Base-by-base conservation (phyloP, 2,888 invertebrate species). In the Chloroclysta siterata region DNA sequence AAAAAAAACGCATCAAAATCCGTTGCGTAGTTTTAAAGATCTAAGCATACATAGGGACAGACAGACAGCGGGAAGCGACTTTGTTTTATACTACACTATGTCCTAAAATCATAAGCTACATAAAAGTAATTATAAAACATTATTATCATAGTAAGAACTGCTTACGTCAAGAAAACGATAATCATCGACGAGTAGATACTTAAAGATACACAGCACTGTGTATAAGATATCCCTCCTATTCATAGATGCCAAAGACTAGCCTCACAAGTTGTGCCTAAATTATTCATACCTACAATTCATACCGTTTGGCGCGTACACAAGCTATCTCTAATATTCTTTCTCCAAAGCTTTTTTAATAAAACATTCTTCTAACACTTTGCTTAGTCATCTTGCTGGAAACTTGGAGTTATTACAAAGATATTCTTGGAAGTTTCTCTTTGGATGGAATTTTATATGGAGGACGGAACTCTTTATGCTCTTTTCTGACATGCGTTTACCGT, bases 351-450 rank as follows among this genome's bases (percentile, higher is more conserved):
- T 65, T 63, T 61, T 65, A 65, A 61, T 65, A 65, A 58, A 65
- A 61, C 47, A 55, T 62, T 65, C 65, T 61, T 65, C 54, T 53
- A 57, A 61, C 57, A 57, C 52, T 60, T 47, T 63, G 65, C 60
- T 52, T 47, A 56, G 54, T 69, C 67, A 64, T 53, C 69, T 61
- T 53, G 59, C 46, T 56, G 36, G 48, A 53, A 62, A 62, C 65
- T 66, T 62, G 42, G 53, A 71, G 58, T 65, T 65, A 65, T 65
- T 65, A 71, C 58, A 63, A 63, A 61, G 61, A 69, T 66, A 66
- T 69, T 69, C 71, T 63, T 55, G 29, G 44, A 13, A 67, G 63
- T 64, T 63, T 59, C 47, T 51, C 46, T 51, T 50, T 50, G 55
- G 62, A 65, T 59, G 41, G 63, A 56, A 65, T 61, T 65, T 62